These are phyloP conservation scores for Latheticus oryzae DNA, from an alignment of 2,888 invertebrate genomes.

Conservation along the genomic window DNA sequence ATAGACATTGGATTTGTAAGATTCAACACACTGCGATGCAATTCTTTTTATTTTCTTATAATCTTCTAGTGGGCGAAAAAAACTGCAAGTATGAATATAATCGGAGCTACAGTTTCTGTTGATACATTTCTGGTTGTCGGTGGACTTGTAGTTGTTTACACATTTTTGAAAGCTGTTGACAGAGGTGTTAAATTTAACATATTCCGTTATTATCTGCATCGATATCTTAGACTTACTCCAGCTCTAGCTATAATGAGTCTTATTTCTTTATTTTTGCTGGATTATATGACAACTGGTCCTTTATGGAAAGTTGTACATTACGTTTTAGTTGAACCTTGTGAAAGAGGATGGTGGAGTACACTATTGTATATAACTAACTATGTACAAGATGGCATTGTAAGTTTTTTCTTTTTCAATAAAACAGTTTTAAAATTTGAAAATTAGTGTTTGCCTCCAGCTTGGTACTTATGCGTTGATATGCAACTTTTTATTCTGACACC, in stretches of 20 bases:
- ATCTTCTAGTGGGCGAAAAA: constrained; percentile 61
- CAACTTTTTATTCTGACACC: constrained; percentile 52
- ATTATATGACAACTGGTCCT: constrained; percentile 35
- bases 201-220: constrained; percentile 47
- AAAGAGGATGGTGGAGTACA: constrained; percentile 32
- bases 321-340: constrained; percentile 16
- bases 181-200: constrained; percentile 57
- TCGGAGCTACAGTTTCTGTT: constrained; percentile 68
- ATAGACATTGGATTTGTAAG: constrained; percentile 8
- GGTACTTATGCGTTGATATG: constrained; percentile 55
- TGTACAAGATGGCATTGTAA: constrained; percentile 9
- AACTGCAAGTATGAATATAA: constrained; percentile 39
- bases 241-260: constrained; percentile 36
- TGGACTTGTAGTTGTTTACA: constrained; percentile 69
- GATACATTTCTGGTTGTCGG: constrained; percentile 74
- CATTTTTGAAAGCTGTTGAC: constrained; percentile 55
- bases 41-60: no score
- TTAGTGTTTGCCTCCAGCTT: constrained; percentile 53
- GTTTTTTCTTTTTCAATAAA: constrained; percentile 7
- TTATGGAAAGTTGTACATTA: constrained; percentile 30
- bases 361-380: constrained; percentile 39
- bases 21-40: no score
- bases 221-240: constrained; percentile 58
- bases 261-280: constrained; percentile 20
- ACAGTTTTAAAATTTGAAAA: no score